Evolutionary conservation across 2,797 vertebrate genomes (phyloP).

Genomic region (Phataginus tetradactyla): DNA sequence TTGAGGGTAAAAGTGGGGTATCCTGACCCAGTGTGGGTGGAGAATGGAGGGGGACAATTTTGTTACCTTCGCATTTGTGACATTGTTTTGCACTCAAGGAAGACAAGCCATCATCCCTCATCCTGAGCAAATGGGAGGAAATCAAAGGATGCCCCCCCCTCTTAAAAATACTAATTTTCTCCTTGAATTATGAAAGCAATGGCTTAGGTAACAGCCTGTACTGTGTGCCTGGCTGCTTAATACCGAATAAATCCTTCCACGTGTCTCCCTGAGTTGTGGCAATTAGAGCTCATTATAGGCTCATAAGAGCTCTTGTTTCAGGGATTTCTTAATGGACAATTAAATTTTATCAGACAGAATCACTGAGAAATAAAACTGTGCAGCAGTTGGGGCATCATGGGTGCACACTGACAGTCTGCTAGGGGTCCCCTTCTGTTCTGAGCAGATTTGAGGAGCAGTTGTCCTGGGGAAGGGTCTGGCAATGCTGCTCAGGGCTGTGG

Average conservation of each 20-base stretch:
- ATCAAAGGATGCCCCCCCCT: slow-evolving; percentile 90
- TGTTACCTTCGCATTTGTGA: slow-evolving; percentile 89
- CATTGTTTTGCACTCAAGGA: slow-evolving; percentile 88
- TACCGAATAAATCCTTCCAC: slow-evolving; percentile 99
- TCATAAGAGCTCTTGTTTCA: slow-evolving; percentile 99
- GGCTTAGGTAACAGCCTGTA: slow-evolving; percentile 98
- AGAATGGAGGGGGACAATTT: slow-evolving; percentile 83
- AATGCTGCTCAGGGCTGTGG: not conserved
- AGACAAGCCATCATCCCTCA: slow-evolving; percentile 90
- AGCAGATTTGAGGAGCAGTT: not conserved
- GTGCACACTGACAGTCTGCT: slow-evolving; percentile 89
- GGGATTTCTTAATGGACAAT: slow-evolving; percentile 99
- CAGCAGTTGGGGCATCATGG: slow-evolving; percentile 89
- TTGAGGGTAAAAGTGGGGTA: not conserved
- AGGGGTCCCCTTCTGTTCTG: not conserved
- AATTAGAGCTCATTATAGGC: slow-evolving; percentile 99
- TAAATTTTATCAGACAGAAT: slow-evolving; percentile 98
- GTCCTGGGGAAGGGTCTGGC: not conserved
- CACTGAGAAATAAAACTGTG: slow-evolving; percentile 96
- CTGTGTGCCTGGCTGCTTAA: slow-evolving; percentile 98
- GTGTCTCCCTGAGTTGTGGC: slow-evolving; percentile 97
- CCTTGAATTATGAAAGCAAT: slow-evolving; percentile 99
- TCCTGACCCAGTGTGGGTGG: not conserved
- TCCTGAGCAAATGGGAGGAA: slow-evolving; percentile 92
- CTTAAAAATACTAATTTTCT: slow-evolving; percentile 99